Base-by-base conservation (phyloP, 2,797 vertebrate genomes). In the Helostoma temminkii region DNA sequence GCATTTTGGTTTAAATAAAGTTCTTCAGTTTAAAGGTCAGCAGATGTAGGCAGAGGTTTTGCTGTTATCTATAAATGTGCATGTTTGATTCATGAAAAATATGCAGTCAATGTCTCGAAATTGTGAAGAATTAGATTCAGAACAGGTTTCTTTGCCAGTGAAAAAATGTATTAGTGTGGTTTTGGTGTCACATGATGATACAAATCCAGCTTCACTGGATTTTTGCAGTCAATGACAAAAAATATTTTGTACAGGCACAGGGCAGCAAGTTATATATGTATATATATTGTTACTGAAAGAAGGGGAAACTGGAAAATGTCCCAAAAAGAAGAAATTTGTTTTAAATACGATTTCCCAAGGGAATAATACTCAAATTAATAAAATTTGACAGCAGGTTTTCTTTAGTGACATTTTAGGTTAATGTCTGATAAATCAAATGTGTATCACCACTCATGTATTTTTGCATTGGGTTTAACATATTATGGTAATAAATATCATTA, bases 401-500 rank as follows among this genome's bases (percentile, higher is more conserved):
- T 10, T 32, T 47, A 66, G 28, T 41, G 12, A 58, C 21, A 49
- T 28, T 49, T 45, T 39, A 30, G 50, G 4, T 22, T 14, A 52
- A 26, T 5, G 7, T 21, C 55, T 24, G 52, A 8, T 53, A 30
- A 55, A 58, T 32, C 49, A 22, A 24, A 50, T 34, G 22, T 22
- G 30, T 39, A 12, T 11, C 36, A 37, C 12, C 10, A 8, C 14
- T 5, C 43, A 69, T 57, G 47, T 3, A 52, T 22, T 57, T 71
- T 71, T 74, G 53, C 71, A 65, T 34, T 3, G 14, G 18, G 22
- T 25, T 16, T 45, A 42, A 39, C 37, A 66, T 36, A 34, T 69
- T 9, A 68, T 12, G 55, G 67, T 72, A 69, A 50, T 63, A 48
- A 71, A 67, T 63, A 70, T 64, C 61, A 71, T 58, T 66, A 59